Base-by-base conservation (phyloP, 2,888 invertebrate genomes). In the Oscheius sp. region DNA sequence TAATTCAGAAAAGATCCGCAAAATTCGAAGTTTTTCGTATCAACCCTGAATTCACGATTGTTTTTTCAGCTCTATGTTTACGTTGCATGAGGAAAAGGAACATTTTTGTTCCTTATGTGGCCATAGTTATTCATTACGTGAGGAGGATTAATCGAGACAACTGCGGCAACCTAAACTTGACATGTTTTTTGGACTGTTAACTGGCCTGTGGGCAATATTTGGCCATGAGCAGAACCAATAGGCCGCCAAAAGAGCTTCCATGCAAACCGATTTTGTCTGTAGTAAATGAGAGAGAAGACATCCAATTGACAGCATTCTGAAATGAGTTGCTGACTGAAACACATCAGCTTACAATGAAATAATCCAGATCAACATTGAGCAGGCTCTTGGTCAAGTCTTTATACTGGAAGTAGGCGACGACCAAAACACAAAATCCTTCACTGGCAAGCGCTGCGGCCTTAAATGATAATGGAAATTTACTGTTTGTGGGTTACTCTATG, bases 201-300 rank as follows among this genome's bases (percentile, higher is more conserved):
- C n/a, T 32, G 3, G 50, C 68, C 53, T 68, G 13, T 32, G 68
- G 35, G 11, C 55, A 55, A 32, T n/a, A 32, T 42, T 37, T 33
- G 1, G 79, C 63, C 29, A 81, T 63, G 13, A 78, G 33, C 42
- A 77, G 76, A 10, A 79, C 79, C 32, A 81, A 70, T 10, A 77
- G 76, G 2, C 77, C 81, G 2, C 81, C 81, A 70, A 81, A 81
- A 9, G 81, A 81, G 32, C 77, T 78, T 29, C 81, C 81, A 59
- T 81, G 79, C 21, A 81, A 75, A 29, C 81, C 81, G 11, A 79
- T 62, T 10, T 65, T 50, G 55, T 77, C 74, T 1, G 58, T 65
- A 35, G 81, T 78, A 21, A 72, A 81, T 0, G 81, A 74, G 4
- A 76, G 76, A 29, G 65, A 65, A 3, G 60, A n/a, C 3, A 81